Evolutionary conservation across 2,113 vertebrate genomes (phyloP), one percentile per base, ranked within the genome.

Genomic region (Corvus cornix): DNA sequence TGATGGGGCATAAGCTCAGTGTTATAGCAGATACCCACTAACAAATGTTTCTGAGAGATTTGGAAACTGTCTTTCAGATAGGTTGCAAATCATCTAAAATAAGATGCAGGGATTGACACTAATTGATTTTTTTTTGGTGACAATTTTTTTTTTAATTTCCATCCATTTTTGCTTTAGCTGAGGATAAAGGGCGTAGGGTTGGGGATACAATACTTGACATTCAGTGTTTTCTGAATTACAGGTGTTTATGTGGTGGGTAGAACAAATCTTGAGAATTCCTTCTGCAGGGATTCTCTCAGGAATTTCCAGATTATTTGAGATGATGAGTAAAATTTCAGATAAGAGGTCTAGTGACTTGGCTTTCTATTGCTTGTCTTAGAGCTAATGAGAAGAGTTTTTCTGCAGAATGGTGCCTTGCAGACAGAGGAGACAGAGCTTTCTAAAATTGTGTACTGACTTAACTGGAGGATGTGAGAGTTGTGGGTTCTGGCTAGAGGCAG

Each of bases 141-240:
- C 4, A 22, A 13, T 21, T 33, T 24, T 17, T 19, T 76, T 33
- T 43, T 41, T 1, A 49, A 17, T 11, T 55, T 84, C 10, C 21
- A 35, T 9, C 23, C 9, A 4, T 67, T 81, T 73, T 90, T 13
- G 0, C 26, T 51, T 8, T 37, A 75, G 27, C 39, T 59, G 82
- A 60, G 21, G 6, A 43, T 72, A 68, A 90, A 72, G 16, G 4
- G 2, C 0, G 2, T 7, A 1, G 11, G 9, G 23, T 9, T 22
- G 30, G 48, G 30, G 60, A 16, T 8, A n/a, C 7, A 84, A 11
- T 64, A 16, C 15, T 41, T 16, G 4, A 21, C 4, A 24, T 4
- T 63, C 4, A 3, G 0, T 2, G 0, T 53, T 82, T 90, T 83
- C 39, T 10, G 9, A 70, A 46, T 87, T 59, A 19, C 2, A 0